phyloP scores from a whole-genome alignment of 2,113 vertebrate genomes.

The Tympanuchus pallidicinctus region DNA sequence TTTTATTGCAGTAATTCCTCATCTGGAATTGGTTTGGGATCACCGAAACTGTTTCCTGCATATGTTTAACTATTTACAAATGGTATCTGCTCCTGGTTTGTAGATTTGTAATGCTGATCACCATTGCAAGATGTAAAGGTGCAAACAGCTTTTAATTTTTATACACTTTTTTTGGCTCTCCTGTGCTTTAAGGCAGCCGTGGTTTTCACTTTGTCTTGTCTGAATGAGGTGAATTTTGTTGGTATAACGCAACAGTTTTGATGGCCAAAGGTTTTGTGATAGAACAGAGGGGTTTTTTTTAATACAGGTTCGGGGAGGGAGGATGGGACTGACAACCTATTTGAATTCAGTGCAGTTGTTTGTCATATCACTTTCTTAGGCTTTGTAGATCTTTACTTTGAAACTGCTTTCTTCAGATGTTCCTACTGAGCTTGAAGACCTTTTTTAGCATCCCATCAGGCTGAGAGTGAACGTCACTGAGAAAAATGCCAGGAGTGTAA shows the following conservation, averaged over 20 bases:
- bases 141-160: constrained; percentile 64
- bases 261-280: constrained; percentile 70
- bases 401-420: neutral
- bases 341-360: constrained; percentile 50
- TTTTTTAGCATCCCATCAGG: neutral
- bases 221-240: constrained; percentile 67
- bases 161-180: constrained; percentile 55
- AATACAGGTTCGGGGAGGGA: neutral
- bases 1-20: constrained; percentile 60
- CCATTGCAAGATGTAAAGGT: constrained; percentile 19
- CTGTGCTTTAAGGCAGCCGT: constrained; percentile 64
- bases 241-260: constrained; percentile 59
- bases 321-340: neutral
- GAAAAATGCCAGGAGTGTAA: neutral
- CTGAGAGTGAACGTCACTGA: neutral
- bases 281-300: constrained; percentile 48
- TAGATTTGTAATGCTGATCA: constrained; percentile 44
- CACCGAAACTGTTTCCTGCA: constrained; percentile 32
- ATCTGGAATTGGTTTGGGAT: constrained; percentile 65
- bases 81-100: constrained; percentile 33
- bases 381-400: constrained; percentile 46
- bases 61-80: constrained; percentile 29
- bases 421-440: neutral
- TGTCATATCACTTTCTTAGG: constrained; percentile 33
- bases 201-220: constrained; percentile 71